These are phyloP conservation scores for Hypanus sabinus DNA, from an alignment of 2,113 vertebrate species.

Conservation along the genomic window DNA sequence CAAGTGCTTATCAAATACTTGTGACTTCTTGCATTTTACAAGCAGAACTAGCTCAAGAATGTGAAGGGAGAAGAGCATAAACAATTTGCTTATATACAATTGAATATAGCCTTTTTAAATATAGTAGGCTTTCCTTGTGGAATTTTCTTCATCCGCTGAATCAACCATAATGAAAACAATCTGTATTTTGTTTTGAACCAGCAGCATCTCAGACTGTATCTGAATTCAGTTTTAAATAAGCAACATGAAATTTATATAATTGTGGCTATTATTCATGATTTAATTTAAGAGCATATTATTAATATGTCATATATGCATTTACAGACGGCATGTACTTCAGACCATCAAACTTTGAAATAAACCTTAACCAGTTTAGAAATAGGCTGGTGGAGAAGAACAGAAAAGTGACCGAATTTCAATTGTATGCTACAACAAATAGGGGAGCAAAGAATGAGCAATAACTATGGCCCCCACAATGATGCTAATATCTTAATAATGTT, in stretches of 20 bases:
- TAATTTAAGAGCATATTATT: background rate
- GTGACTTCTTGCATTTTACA: conserved; percentile 9
- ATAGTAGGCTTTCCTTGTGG: background rate
- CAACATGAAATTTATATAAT: background rate
- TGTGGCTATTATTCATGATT: background rate
- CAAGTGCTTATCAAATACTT: conserved; percentile 8
- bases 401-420: background rate
- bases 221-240: background rate
- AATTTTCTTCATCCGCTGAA: background rate
- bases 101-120: background rate
- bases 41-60: background rate
- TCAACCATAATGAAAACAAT: background rate
- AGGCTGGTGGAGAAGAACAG: no score
- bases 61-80: background rate
- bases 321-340: background rate
- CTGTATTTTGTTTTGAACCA: background rate
- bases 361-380: background rate
- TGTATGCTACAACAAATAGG: background rate
- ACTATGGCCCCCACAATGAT: background rate
- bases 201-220: background rate
- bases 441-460: background rate
- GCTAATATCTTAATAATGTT: background rate
- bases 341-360: background rate
- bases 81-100: background rate
- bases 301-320: background rate